These are phyloP conservation scores for Coronaproctus castanopsis DNA, from an alignment of 2,888 invertebrate genomes.

Conservation along the genomic window DNA sequence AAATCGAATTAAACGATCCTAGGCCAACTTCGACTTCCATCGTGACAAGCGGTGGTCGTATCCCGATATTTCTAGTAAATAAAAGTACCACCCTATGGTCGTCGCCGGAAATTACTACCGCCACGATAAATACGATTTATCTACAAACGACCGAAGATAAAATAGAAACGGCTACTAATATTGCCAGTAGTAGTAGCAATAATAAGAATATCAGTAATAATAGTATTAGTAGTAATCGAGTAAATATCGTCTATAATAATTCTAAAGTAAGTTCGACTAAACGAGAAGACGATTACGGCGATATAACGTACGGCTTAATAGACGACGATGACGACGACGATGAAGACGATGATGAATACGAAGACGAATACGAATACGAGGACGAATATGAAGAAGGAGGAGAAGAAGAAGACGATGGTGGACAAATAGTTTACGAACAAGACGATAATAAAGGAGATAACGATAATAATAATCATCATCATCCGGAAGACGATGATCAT, in stretches of 20 bases:
- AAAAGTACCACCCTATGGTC: neutral
- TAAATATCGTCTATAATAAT: neutral
- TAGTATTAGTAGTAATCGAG: too few relatives aligned
- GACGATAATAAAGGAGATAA: slow-evolving; percentile 16
- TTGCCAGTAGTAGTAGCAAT: neutral
- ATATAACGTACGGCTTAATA: slow-evolving; percentile 8
- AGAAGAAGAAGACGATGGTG: slow-evolving; percentile 16
- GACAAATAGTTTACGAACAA: slow-evolving; percentile 16
- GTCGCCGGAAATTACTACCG: neutral
- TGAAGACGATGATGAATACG: slow-evolving; percentile 21
- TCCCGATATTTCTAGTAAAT: neutral
- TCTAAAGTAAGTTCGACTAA: neutral
- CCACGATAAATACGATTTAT: neutral
- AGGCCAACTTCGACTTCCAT: neutral
- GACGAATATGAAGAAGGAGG: slow-evolving; percentile 13
- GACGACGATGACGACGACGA: slow-evolving; percentile 22
- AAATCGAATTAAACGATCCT: slow-evolving; percentile 5
- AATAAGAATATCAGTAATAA: neutral
- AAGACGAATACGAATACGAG: slow-evolving; percentile 18
- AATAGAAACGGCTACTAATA: neutral
- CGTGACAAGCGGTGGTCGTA: too few relatives aligned
- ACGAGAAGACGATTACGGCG: slow-evolving; percentile 5
- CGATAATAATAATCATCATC: slow-evolving; percentile 12
- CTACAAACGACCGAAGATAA: neutral
- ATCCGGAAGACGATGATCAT: slow-evolving; percentile 14